Conservation (phyloP, 2,888 invertebrate species). For the Platypus cylindrus region DNA sequence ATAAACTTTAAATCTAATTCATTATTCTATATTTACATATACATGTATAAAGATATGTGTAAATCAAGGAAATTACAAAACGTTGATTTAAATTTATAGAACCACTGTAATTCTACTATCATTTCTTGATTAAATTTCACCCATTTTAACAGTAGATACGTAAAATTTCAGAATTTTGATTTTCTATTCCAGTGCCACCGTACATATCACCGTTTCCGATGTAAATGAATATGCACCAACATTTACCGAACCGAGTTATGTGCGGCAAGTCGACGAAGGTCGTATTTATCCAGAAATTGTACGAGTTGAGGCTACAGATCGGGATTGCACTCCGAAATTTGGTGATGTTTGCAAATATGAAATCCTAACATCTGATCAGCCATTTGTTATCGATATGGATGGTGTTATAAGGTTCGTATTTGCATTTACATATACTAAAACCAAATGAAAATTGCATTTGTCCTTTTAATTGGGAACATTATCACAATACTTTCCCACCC, state of each 20-base stretch:
- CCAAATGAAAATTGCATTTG: too few species aligned
- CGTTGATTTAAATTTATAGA: too few species aligned
- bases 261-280: conserved; percentile 82
- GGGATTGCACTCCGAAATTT: conserved; percentile 89
- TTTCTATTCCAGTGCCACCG: conserved; percentile 58
- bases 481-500: neutral
- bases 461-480: too few species aligned
- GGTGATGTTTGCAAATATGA: conserved; percentile 97
- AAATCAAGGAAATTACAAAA: too few species aligned
- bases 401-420: conserved; percentile 62
- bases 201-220: conserved; percentile 89
- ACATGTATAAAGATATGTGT: too few species aligned
- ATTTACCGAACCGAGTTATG: conserved; percentile 83
- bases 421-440: too few species aligned
- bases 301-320: conserved; percentile 81
- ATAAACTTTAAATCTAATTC: too few species aligned
- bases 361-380: conserved; percentile 81
- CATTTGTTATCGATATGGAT: conserved; percentile 84
- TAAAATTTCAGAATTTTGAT: too few species aligned
- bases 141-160: too few species aligned
- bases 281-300: conserved; percentile 81
- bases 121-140: too few species aligned
- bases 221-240: conserved; percentile 92
- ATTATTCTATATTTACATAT: too few species aligned
- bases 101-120: too few species aligned